These are phyloP conservation scores for Subacronicta megacephala DNA, from an alignment of 2,888 invertebrate species.

Conservation along the genomic window DNA sequence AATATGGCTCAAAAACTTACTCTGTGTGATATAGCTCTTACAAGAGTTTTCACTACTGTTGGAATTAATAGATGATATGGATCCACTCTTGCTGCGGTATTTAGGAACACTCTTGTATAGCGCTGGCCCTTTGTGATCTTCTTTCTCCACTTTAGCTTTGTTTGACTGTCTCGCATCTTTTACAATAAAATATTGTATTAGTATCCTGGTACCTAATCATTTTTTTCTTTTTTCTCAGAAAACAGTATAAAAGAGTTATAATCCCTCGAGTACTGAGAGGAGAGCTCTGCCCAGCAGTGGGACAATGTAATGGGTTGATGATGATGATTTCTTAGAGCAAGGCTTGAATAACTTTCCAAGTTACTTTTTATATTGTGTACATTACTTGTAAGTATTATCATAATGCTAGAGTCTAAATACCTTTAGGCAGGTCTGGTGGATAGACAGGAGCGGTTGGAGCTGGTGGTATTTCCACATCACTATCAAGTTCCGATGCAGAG, in stretches of 20 bases:
- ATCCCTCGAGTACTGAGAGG: too few species aligned
- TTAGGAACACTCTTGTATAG: constrained; percentile 70
- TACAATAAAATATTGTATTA: not conserved
- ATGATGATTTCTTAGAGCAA: too few species aligned
- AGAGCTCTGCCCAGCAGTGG: too few species aligned
- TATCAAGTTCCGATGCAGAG: constrained; percentile 70
- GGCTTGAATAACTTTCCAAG: too few species aligned
- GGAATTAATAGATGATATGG: constrained; percentile 77
- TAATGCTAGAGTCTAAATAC: constrained; percentile 52
- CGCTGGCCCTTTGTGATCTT: constrained; percentile 51
- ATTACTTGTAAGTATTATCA: too few species aligned
- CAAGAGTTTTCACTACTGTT: constrained; percentile 69
- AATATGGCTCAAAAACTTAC: constrained; percentile 38
- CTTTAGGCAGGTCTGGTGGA: constrained; percentile 80
- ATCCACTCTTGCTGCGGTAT: constrained; percentile 77
- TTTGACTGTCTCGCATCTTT: constrained; percentile 74
- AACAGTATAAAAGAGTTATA: too few species aligned
- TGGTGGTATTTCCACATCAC: constrained; percentile 78
- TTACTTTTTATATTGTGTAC: too few species aligned
- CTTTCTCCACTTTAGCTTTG: constrained; percentile 46
- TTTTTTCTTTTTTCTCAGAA: too few species aligned
- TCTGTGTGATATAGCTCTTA: constrained; percentile 45
- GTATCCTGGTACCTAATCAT: not conserved
- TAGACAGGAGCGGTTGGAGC: constrained; percentile 73
- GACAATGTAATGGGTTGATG: too few species aligned